These are phyloP conservation scores for Neoarius graeffei DNA, from an alignment of 2,113 vertebrate genomes.

Conservation along the genomic window DNA sequence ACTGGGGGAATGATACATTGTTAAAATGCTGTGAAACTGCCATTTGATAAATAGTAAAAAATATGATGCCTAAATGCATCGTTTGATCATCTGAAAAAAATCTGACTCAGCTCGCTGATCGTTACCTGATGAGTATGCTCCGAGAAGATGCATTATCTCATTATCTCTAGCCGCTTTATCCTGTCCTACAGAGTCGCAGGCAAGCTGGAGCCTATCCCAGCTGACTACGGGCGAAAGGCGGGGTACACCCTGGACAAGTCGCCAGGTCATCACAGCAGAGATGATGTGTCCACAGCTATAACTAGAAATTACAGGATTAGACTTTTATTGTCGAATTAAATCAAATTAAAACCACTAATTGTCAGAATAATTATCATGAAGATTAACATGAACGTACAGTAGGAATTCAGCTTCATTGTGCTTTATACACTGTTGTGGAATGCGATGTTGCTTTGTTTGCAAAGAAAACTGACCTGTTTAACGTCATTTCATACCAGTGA, in stretches of 20 bases:
- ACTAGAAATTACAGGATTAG: neutral
- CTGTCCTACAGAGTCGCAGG: too few species aligned
- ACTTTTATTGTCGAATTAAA: neutral
- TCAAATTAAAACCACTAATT: neutral
- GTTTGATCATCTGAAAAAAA: neutral
- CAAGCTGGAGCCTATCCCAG: too few species aligned
- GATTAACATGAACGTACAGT: neutral
- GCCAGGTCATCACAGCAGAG: too few species aligned
- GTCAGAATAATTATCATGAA: neutral
- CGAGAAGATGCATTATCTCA: too few species aligned
- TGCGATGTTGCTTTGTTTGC: neutral
- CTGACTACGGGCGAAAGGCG: too few species aligned
- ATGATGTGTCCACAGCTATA: neutral
- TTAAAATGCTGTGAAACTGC: neutral
- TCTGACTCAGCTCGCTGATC: neutral
- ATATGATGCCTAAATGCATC: neutral
- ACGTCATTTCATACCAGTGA: neutral
- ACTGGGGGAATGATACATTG: neutral
- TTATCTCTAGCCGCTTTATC: too few species aligned
- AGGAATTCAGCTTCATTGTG: neutral
- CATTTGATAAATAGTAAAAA: neutral
- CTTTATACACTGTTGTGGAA: neutral
- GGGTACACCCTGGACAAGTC: too few species aligned
- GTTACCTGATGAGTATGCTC: neutral
- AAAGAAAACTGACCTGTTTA: neutral